Conservation (phyloP, 37 sponge, comb jelly and placozoan genomes). For the Petrosia ficiformis region DNA sequence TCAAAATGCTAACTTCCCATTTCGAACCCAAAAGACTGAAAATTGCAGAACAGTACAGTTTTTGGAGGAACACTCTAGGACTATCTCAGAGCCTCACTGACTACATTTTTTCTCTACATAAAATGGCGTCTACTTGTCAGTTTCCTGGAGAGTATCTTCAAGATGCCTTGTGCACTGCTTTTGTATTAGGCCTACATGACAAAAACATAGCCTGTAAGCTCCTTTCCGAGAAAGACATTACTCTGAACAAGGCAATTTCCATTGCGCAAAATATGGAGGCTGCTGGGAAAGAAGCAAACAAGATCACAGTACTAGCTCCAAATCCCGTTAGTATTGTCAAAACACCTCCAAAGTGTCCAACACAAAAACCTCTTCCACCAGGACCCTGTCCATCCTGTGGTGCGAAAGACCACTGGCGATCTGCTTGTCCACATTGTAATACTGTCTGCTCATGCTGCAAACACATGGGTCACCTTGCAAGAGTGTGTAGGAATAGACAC, state of each 20-base stretch:
- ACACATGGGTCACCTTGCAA: too few relatives aligned
- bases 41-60: too few relatives aligned
- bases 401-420: conserved; percentile 1
- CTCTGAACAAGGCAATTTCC: neutral
- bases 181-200: too few relatives aligned
- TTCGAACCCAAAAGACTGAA: conserved; percentile 2
- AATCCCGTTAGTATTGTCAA: neutral
- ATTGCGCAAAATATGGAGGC: neutral
- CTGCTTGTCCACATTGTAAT: neutral
- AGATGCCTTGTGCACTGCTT: too few relatives aligned
- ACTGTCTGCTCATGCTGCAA: neutral
- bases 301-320: neutral
- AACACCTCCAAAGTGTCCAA: neutral
- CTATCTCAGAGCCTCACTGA: too few relatives aligned
- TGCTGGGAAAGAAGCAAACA: neutral
- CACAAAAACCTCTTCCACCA: neutral
- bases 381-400: conserved; percentile 8
- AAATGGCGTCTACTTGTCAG: too few relatives aligned
- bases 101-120: too few relatives aligned
- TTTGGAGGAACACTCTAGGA: too few relatives aligned
- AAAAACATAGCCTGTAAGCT: too few relatives aligned
- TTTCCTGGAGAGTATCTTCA: too few relatives aligned
- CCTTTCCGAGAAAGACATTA: neutral
- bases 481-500: too few relatives aligned
- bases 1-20: neutral